Base-by-base conservation (phyloP, 2,888 invertebrate species). In the Coenonympha glycerion region DNA sequence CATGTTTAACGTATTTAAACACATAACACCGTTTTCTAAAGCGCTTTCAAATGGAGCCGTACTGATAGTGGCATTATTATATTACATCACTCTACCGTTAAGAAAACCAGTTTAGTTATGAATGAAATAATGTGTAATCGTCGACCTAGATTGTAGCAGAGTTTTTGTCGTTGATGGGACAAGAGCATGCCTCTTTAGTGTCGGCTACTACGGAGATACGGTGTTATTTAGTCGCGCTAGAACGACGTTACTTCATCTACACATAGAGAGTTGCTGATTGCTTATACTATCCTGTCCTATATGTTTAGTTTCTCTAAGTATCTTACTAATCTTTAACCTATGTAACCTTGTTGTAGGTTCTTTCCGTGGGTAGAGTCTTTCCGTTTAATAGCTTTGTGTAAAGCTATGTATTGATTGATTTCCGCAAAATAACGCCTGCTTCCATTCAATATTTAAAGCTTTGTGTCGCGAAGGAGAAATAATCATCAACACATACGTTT, bases 91-190 rank as follows among this genome's bases (percentile, higher is more conserved):
- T 18, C 11, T 57, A 53, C 44, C 54, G 53, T 58, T 60, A 51
- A 53, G 53, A 61, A 57, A 73, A 73, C 76, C 66, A 68, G 73
- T 75, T 73, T n/a, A 44, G 21, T 31, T 31, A 66, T 66, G 63
- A 68, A 62, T 62, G 64, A 62, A 61, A 47, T 53, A 61, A 47
- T 51, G 51, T 57, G 53, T 49, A 54, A 50, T 48, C 39, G 21
- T 6, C 37, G 58, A 55, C 58, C 54, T 47, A 51, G 49, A 50
- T 56, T 39, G 19, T 16, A 44, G 41, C 24, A 50, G 53, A 45
- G 39, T 42, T 54, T 45, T 51, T 44, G 50, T 41, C 41, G 40
- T 28, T 34, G 45, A 41, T 21, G 52, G 52, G 22, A 30, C 19
- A 6, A 47, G 24, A 28, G 36, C n/a, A 19, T 26, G 48, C 39